A percentile compares a stretch with the other conserved stretches of the same genome.
Evolutionary conservation across 2,797 vertebrate genomes (phyloP).

Genomic region (Xenops minutus): DNA sequence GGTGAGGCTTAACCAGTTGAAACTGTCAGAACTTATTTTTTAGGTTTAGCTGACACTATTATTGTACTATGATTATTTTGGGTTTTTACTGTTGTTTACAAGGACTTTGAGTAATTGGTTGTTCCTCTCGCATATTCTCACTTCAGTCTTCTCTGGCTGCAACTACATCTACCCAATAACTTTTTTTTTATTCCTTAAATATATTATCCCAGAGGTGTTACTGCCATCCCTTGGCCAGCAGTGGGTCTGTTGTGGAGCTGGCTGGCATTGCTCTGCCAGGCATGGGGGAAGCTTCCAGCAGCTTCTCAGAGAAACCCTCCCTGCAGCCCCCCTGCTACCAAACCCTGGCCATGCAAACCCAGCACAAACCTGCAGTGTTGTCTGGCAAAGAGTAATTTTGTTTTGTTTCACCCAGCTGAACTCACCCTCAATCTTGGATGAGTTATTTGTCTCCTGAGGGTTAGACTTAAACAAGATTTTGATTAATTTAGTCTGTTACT

Average conservation of each 20-base stretch:
- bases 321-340: neutral
- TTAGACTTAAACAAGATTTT: neutral
- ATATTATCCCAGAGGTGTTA: neutral
- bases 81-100: neutral
- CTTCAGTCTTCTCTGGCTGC: neutral
- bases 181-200: neutral
- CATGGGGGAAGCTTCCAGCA: neutral
- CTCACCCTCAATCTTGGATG: neutral
- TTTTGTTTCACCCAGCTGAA: neutral
- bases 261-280: neutral
- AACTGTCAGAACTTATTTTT: neutral
- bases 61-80: neutral
- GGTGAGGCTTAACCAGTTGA: neutral
- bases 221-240: neutral
- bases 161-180: neutral
- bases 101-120: neutral
- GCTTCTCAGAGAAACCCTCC: neutral
- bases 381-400: neutral
- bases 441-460: neutral
- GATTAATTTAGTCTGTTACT: neutral
- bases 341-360: neutral
- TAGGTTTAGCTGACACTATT: neutral
- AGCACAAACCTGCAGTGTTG: neutral
- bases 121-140: neutral
- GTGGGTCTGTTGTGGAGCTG: neutral